A percentile compares a stretch with the other conserved stretches of the same genome.
Evolutionary conservation across 2,797 vertebrate genomes (phyloP).

Genomic region (Crypturellus tataupa): DNA sequence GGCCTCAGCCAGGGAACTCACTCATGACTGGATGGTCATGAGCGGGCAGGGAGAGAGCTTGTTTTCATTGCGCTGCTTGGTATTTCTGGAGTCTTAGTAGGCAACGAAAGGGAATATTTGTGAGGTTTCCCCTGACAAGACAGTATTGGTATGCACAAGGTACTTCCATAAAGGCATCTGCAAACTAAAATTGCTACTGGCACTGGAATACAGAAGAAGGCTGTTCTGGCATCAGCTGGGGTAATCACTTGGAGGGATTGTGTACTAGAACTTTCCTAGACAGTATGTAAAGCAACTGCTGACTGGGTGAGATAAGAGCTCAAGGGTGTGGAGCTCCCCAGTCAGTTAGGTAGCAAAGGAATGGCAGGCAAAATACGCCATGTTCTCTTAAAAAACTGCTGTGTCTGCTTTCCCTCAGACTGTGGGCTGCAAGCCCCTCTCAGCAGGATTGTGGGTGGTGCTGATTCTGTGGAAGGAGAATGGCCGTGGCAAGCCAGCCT

Average conservation of each 20-base stretch:
- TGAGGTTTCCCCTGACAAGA: neutral
- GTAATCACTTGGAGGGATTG: neutral
- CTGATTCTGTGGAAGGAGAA: slow-evolving; percentile 87
- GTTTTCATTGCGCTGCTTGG: neutral
- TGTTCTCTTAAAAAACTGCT: neutral
- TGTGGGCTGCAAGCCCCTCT: slow-evolving; percentile 88
- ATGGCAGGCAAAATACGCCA: neutral
- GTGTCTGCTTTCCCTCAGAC: slow-evolving; percentile 78
- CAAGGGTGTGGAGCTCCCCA: neutral
- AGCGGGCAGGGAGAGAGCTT: neutral
- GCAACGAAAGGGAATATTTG: neutral
- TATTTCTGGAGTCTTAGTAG: neutral
- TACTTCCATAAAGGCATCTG: neutral
- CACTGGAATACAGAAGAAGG: neutral
- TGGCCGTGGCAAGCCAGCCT: slow-evolving; percentile 97
- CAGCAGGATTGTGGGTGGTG: slow-evolving; percentile 88
- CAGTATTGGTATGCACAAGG: neutral
- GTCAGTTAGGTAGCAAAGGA: neutral
- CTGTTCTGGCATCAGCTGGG: neutral
- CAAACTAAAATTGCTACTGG: neutral
- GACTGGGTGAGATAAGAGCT: neutral
- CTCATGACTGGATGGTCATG: neutral
- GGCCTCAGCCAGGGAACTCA: neutral
- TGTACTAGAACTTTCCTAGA: neutral
- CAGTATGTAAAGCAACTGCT: neutral